Evolutionary conservation across 2,888 invertebrate genomes (phyloP).

Genomic region (Limnephilus auricula): DNA sequence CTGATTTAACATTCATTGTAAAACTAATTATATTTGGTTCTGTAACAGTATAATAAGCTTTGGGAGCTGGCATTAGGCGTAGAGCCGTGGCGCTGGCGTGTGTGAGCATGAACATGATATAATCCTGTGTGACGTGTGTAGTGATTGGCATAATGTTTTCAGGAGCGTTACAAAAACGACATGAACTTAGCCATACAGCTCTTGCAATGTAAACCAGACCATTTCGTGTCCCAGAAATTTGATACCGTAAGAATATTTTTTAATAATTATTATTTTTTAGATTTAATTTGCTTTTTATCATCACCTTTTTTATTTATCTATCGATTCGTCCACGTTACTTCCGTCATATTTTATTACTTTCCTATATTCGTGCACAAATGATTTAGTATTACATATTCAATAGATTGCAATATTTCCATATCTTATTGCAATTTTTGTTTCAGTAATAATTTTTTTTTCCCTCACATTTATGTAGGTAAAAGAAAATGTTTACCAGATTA

Average conservation of each 20-base stretch:
- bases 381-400: not conserved
- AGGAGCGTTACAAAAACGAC: conserved; percentile 96
- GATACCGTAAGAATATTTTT: conserved; percentile 84
- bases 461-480: not conserved
- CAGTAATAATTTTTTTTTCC: not conserved
- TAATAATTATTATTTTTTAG: conserved; percentile 54
- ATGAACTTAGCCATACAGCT: conserved; percentile 95
- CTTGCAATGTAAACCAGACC: conserved; percentile 95
- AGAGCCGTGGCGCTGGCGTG: not conserved
- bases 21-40: not conserved
- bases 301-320: conserved; percentile 3
- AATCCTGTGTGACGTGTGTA: conserved; percentile 18
- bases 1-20: not conserved
- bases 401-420: not conserved
- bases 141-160: conserved; percentile 70
- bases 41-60: not conserved
- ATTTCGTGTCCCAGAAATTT: conserved; percentile 94
- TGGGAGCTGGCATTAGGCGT: not conserved
- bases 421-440: not conserved
- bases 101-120: not conserved
- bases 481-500: not conserved
- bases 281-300: conserved; percentile 42
- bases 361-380: not conserved
- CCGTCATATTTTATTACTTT: not conserved
- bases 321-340: not conserved